Base-by-base conservation (phyloP, 2,888 invertebrate genomes). In the Pheosia gnoma region DNA sequence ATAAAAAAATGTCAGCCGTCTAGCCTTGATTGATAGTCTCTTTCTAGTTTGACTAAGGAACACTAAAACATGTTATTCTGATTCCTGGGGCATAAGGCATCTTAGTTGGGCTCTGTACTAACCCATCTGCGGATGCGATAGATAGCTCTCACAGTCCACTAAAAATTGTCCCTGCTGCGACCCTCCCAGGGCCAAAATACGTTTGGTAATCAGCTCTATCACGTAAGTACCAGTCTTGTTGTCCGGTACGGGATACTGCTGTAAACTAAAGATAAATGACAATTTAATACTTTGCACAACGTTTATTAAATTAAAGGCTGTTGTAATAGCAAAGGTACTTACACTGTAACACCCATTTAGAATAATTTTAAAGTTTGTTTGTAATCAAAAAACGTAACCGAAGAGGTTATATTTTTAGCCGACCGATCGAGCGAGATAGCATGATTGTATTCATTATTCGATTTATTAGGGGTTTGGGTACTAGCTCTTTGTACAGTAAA, bases 141-240 rank as follows among this genome's bases (percentile, higher is more conserved):
- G 96, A 82, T 97, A 98, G 0, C 98, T 98, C 87, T 99, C 99
- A 80, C 99, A 99, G 83, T 99, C 99, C 0, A 99, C 98, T 58
- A 97, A 88, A 86, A 98, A 99, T 77, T 97, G 98, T 0, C 99
- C 99, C 63, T 96, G 96, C 81, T 97, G 98, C 0, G 95, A 91
- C 0, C 98, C 99, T 25, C 99, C 98, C 3, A 98, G 91, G 0
- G 98, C 96, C 49, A 96, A 92, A 37, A 99, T 95, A 36, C 98
- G 94, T 85, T 98, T 98, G 0, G 97, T 96, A 0, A 99, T 92
- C 62, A 96, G 94, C 73, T 99, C 99, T 64, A 99, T 97, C 0
- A 97, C 96, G 79, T 97, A 97, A 0, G 98, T 96, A 0, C 98
- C 98, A n/a, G 97, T 98, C 78, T 97, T 96, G 66, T 97, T 98